These are phyloP conservation scores for Aphelinus certus DNA, from an alignment of 1,140 invertebrate species.

Conservation along the genomic window DNA sequence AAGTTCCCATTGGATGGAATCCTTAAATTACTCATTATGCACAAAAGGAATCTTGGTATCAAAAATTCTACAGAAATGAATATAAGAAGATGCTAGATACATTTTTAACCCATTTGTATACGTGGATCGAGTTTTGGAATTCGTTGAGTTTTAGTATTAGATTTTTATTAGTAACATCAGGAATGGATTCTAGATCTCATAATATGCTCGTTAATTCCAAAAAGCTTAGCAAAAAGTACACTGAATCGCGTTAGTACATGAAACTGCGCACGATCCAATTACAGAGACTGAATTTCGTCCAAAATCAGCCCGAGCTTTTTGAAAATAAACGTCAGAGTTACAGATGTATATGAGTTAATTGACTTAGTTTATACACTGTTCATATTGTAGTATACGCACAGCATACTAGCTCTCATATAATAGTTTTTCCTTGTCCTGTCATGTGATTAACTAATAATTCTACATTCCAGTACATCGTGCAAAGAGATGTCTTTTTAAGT, in stretches of 20 bases:
- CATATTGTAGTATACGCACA: constrained; percentile 33
- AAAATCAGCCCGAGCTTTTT: constrained; percentile 20
- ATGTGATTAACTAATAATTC: constrained; percentile 10
- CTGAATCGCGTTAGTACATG: not conserved
- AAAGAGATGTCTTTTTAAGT: constrained; percentile 26
- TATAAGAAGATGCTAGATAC: too few relatives aligned
- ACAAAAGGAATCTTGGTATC: too few relatives aligned
- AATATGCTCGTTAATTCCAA: not conserved
- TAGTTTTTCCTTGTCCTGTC: constrained; percentile 12
- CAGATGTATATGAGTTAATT: constrained; percentile 45
- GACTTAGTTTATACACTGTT: constrained; percentile 53
- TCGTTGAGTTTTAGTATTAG: too few relatives aligned
- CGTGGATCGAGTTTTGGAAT: too few relatives aligned
- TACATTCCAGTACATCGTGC: constrained; percentile 22
- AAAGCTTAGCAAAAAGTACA: constrained; percentile 15
- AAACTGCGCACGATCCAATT: not conserved
- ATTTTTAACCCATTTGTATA: too few relatives aligned
- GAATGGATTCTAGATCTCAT: too few relatives aligned
- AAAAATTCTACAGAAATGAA: too few relatives aligned
- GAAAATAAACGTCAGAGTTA: constrained; percentile 11
- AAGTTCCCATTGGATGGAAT: too few relatives aligned
- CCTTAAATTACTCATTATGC: too few relatives aligned
- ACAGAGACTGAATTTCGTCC: constrained; percentile 27
- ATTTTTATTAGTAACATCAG: too few relatives aligned
- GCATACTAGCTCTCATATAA: constrained; percentile 21